Percentiles rank a stretch among this genome's conserved stretches.
Evolutionary conservation across 2,888 invertebrate species (phyloP).

Genomic region (Cryptosula pallasiana): DNA sequence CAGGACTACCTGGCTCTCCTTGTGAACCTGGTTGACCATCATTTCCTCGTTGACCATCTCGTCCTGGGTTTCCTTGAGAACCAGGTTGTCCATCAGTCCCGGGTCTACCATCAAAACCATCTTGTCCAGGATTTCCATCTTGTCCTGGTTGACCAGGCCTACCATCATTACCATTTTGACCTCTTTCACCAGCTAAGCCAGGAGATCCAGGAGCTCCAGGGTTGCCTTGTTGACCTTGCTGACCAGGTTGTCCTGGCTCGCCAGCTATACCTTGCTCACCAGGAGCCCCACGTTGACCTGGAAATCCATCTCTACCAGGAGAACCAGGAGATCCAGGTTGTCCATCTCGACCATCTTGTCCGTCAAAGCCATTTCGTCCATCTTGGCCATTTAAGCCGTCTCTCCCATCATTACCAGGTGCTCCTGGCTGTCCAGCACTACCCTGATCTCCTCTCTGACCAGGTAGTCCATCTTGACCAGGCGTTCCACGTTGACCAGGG

Average conservation of each 20-base stretch:
- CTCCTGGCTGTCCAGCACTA: constrained; percentile 11
- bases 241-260: constrained; percentile 28
- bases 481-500: not conserved
- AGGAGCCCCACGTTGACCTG: constrained; percentile 29
- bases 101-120: not conserved
- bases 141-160: constrained; percentile 8
- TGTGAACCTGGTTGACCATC: not conserved
- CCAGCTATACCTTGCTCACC: constrained; percentile 30
- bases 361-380: constrained; percentile 22
- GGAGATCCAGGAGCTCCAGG: constrained; percentile 15
- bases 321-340: constrained; percentile 28
- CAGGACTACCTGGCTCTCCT: not conserved
- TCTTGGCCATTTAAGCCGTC: not conserved
- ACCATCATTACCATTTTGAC: constrained; percentile 24
- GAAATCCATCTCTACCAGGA: constrained; percentile 27
- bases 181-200: constrained; percentile 21
- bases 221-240: not conserved
- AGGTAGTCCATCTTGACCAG: constrained; percentile 22
- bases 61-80: not conserved
- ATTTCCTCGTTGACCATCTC: not conserved
- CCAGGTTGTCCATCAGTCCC: not conserved
- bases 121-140: constrained; percentile 15
- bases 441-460: constrained; percentile 30
- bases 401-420: not conserved
- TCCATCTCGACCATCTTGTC: constrained; percentile 26